Conservation (phyloP, 2,113 vertebrate species). For the Piprites chloris region DNA sequence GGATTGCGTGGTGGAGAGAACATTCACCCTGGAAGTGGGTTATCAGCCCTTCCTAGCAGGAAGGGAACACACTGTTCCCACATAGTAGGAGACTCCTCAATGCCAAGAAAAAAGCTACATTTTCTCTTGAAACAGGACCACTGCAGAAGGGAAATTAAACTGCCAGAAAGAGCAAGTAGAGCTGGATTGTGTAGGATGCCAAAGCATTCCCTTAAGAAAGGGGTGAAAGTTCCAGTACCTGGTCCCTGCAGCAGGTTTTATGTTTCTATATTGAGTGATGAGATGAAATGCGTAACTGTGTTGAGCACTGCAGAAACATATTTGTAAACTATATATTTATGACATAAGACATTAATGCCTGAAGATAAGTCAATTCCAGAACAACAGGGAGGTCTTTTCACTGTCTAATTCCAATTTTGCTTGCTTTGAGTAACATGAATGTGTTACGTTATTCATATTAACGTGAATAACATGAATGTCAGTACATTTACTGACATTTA, state of each 20-base stretch:
- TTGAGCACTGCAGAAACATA: neutral
- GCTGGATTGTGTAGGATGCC: neutral
- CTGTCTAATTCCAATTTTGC: neutral
- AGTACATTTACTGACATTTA: neutral
- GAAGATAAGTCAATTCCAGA: neutral
- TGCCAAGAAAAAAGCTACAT: neutral
- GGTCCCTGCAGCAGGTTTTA: neutral
- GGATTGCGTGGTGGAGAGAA: neutral
- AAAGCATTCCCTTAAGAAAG: neutral
- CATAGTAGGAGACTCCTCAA: neutral
- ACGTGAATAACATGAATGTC: too few species aligned
- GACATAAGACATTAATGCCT: neutral
- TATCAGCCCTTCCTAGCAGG: neutral
- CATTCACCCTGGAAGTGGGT: neutral
- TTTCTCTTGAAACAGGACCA: neutral
- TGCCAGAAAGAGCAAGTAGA: neutral
- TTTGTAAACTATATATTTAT: neutral
- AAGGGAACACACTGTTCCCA: conserved; percentile 7
- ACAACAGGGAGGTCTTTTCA: neutral
- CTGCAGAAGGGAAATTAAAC: neutral
- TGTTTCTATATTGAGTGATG: neutral
- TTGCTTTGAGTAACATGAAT: neutral
- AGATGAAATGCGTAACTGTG: neutral
- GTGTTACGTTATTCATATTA: too few species aligned
- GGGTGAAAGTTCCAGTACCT: neutral